Conservation (phyloP, 2,888 invertebrate species). For the Oegoconia quadripuncta region DNA sequence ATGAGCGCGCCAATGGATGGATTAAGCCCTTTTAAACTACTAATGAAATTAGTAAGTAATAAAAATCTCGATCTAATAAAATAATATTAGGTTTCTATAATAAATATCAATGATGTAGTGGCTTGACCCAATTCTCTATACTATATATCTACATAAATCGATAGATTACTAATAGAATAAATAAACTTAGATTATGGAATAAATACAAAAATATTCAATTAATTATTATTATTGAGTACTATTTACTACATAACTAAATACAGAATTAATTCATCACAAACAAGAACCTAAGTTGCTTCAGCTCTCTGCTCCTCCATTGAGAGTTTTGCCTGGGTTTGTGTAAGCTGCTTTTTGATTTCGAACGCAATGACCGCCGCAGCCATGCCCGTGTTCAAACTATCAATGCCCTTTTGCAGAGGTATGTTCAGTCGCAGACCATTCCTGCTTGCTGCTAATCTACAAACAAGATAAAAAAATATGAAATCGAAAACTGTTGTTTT, state of each 20-base stretch:
- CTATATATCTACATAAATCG: too few species aligned
- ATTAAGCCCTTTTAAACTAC: too few species aligned
- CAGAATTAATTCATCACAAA: too few species aligned
- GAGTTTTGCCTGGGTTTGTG: conserved; percentile 47
- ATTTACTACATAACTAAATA: background rate
- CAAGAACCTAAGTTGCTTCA: conserved; percentile 27
- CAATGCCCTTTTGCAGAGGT: conserved; percentile 86
- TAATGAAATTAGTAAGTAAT: too few species aligned
- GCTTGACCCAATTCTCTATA: too few species aligned
- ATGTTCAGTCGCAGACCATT: conserved; percentile 86
- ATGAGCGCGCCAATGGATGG: too few species aligned
- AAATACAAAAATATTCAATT: background rate
- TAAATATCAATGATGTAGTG: too few species aligned
- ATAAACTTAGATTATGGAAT: background rate
- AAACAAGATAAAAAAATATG: conserved; percentile 18
- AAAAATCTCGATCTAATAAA: too few species aligned
- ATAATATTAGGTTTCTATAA: too few species aligned
- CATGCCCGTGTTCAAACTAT: conserved; percentile 92
- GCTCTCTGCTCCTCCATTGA: conserved; percentile 36
- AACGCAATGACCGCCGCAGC: conserved; percentile 91
- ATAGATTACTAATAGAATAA: too few species aligned
- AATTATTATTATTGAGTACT: background rate
- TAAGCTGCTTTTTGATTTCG: conserved; percentile 87
- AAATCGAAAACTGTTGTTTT: background rate
- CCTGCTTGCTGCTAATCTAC: conserved; percentile 75